A percentile compares a stretch with the other conserved stretches of the same genome.
Conservation (phyloP, 2,797 vertebrate genomes). For the Xerus rutilus region DNA sequence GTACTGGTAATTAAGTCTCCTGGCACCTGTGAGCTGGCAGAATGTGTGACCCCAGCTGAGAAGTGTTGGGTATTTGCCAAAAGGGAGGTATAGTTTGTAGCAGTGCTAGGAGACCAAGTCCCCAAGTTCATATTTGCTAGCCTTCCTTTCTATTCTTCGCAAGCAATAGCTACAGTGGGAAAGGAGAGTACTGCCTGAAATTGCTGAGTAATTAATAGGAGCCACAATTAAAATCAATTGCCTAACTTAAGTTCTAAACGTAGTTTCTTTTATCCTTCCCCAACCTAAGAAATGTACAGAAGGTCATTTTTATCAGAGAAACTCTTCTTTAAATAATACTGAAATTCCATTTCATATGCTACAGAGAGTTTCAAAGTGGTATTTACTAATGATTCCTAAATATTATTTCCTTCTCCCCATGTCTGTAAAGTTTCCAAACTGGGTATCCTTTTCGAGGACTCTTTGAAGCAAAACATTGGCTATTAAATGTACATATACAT, state of each 20-base stretch:
- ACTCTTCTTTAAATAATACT: constrained; percentile 37
- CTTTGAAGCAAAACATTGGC: not conserved
- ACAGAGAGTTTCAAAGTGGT: constrained; percentile 20
- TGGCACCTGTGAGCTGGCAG: constrained; percentile 49
- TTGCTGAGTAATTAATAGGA: constrained; percentile 64
- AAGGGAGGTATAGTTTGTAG: constrained; percentile 4
- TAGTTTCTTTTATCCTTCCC: constrained; percentile 23
- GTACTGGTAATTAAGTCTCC: constrained; percentile 65
- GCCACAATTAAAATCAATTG: constrained; percentile 27
- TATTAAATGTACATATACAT: not conserved
- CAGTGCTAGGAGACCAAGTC: not conserved
- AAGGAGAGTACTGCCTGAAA: constrained; percentile 11
- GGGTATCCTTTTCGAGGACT: not conserved
- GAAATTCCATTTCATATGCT: constrained; percentile 35
- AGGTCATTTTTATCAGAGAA: constrained; percentile 6
- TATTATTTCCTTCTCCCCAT: not conserved
- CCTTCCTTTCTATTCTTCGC: not conserved
- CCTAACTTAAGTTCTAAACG: not conserved
- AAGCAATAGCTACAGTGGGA: not conserved
- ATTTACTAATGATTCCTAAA: constrained; percentile 55
- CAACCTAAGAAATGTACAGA: not conserved
- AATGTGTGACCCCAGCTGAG: not conserved
- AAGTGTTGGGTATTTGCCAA: constrained; percentile 55
- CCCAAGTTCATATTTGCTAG: constrained; percentile 29
- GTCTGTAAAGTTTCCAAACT: not conserved